These are phyloP conservation scores for Acropternis orthonyx DNA, from an alignment of 2,797 vertebrate genomes.

Conservation along the genomic window DNA sequence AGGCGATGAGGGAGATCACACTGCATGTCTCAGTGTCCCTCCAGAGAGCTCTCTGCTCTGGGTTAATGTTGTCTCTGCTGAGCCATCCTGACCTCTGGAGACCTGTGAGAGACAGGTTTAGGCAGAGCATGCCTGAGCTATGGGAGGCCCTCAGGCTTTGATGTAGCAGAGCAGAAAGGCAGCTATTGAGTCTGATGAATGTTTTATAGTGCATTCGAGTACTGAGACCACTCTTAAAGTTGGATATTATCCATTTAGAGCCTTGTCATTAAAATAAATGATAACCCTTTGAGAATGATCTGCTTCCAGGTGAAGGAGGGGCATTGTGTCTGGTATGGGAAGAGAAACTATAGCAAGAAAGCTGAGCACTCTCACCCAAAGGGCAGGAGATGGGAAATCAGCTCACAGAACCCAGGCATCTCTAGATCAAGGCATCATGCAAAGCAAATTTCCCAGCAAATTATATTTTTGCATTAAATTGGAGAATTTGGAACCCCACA, in stretches of 20 bases:
- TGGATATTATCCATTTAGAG: conserved; percentile 5
- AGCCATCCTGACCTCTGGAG: background rate
- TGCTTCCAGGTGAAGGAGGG: background rate
- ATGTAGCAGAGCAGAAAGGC: background rate
- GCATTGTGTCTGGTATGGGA: background rate
- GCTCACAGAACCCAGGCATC: background rate
- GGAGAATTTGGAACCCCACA: background rate
- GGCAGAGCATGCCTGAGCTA: background rate
- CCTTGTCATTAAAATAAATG: conserved; percentile 19
- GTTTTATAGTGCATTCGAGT: background rate
- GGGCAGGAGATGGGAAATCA: background rate
- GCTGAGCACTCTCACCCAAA: background rate
- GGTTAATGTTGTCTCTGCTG: background rate
- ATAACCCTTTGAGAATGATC: background rate
- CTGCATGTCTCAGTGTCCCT: background rate
- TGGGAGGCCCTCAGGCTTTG: background rate
- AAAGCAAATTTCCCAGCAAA: background rate
- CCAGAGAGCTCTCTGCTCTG: background rate
- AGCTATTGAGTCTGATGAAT: conserved; percentile 1
- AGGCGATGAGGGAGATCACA: background rate
- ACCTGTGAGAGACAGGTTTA: background rate
- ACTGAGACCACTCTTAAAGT: background rate
- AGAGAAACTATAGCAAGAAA: background rate
- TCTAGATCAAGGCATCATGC: background rate
- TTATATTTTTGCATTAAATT: background rate